Evolutionary conservation across 2,113 vertebrate species (phyloP).

Genomic region (Gila orcuttii): DNA sequence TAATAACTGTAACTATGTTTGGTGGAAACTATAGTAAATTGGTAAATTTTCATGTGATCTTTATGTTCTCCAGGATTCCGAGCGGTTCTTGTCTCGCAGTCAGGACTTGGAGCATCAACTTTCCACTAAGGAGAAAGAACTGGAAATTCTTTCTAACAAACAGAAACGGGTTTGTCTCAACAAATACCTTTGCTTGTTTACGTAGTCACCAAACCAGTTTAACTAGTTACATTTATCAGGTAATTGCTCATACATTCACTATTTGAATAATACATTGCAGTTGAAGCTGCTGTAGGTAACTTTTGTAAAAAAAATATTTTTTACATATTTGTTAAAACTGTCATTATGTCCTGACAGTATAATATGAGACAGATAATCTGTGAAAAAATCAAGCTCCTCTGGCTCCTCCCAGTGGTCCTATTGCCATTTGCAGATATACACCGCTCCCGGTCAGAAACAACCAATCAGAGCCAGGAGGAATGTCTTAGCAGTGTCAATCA

Average conservation of each 20-base stretch:
- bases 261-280: neutral
- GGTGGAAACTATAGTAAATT: neutral
- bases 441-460: no score
- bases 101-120: slow-evolving; percentile 84
- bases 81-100: slow-evolving; percentile 81
- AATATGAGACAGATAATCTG: no score
- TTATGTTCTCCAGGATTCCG: slow-evolving; percentile 78
- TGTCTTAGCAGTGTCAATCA: no score
- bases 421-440: no score
- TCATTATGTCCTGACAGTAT: no score
- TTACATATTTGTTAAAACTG: no score
- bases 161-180: slow-evolving; percentile 79
- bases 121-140: slow-evolving; percentile 83
- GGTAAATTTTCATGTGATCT: neutral
- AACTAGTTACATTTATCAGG: neutral
- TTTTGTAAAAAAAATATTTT: no score
- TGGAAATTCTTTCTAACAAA: slow-evolving; percentile 83
- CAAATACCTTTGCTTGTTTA: neutral
- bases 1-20: neutral
- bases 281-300: no score
- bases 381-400: no score
- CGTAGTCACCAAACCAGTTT: neutral
- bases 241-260: neutral
- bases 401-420: no score
- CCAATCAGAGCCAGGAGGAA: no score